Evolutionary conservation across 2,888 invertebrate genomes (phyloP).

Genomic region (Amaurobius ferox): DNA sequence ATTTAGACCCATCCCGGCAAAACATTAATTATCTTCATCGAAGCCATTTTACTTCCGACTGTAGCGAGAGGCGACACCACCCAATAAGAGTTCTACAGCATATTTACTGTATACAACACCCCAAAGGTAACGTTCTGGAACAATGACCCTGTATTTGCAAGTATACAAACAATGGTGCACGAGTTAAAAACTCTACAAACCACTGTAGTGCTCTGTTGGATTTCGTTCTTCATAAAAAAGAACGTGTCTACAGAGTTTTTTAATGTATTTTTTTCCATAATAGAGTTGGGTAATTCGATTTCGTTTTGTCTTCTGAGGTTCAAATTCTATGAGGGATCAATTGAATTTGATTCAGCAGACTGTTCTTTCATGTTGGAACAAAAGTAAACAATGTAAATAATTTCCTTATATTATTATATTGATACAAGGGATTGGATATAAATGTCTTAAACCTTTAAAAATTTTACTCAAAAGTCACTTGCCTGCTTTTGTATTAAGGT

Average conservation of each 20-base stretch:
- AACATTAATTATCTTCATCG: not conserved
- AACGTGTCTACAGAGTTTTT: not conserved
- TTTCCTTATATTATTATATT: too few relatives aligned
- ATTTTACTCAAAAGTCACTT: too few relatives aligned
- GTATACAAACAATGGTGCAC: not conserved
- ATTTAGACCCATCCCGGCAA: constrained; percentile 12
- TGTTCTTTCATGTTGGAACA: too few relatives aligned
- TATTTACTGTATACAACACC: constrained; percentile 6
- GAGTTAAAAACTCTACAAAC: constrained; percentile 1
- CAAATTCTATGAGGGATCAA: not conserved
- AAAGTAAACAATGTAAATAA: too few relatives aligned
- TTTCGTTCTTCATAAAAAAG: not conserved
- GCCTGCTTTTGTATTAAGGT: too few relatives aligned
- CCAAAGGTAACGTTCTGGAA: constrained; percentile 16
- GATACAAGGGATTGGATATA: too few relatives aligned
- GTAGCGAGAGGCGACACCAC: not conserved
- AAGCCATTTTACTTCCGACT: not conserved
- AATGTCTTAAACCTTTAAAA: too few relatives aligned
- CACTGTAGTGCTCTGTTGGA: not conserved
- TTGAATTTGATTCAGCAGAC: not conserved
- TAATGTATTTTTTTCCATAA: not conserved
- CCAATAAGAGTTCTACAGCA: not conserved
- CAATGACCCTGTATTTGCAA: not conserved
- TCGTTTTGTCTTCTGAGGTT: not conserved
- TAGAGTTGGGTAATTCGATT: constrained; percentile 2